Percentiles rank a stretch among this genome's conserved stretches.
These are phyloP conservation scores for Lanius ludovicianus DNA, from an alignment of 2,113 vertebrate genomes.

Conservation along the genomic window DNA sequence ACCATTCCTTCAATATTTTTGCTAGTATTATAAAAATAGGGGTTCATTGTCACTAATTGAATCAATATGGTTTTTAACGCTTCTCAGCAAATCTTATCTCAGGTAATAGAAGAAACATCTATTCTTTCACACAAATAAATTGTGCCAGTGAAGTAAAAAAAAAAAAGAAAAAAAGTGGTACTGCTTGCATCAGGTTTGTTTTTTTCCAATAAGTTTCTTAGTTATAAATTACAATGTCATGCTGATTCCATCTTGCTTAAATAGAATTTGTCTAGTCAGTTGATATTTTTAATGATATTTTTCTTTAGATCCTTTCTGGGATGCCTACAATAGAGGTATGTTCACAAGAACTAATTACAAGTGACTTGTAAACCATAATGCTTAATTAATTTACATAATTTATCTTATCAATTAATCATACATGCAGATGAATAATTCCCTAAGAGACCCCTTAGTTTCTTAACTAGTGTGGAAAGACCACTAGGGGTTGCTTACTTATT, in stretches of 20 bases:
- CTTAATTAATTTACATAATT: neutral
- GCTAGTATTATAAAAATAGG: neutral
- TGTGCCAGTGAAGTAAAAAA: neutral
- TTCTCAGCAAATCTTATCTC: neutral
- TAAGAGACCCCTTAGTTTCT: neutral
- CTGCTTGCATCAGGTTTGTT: accelerated
- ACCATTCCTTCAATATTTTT: neutral
- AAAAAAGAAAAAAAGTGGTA: too few relatives aligned
- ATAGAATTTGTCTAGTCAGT: neutral
- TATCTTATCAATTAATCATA: neutral
- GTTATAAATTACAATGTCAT: neutral
- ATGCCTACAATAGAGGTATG: neutral
- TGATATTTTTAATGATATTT: neutral
- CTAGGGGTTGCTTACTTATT: neutral
- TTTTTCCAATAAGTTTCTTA: neutral
- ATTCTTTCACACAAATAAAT: neutral
- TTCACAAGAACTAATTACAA: neutral
- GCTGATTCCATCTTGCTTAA: neutral
- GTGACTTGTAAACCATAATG: neutral
- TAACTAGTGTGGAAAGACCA: neutral
- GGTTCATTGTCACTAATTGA: neutral
- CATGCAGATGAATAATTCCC: neutral
- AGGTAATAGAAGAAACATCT: neutral
- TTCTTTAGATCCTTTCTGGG: neutral
- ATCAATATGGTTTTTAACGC: neutral